Conservation (phyloP, 2,797 vertebrate species). For the Gephyroberyx darwinii region DNA sequence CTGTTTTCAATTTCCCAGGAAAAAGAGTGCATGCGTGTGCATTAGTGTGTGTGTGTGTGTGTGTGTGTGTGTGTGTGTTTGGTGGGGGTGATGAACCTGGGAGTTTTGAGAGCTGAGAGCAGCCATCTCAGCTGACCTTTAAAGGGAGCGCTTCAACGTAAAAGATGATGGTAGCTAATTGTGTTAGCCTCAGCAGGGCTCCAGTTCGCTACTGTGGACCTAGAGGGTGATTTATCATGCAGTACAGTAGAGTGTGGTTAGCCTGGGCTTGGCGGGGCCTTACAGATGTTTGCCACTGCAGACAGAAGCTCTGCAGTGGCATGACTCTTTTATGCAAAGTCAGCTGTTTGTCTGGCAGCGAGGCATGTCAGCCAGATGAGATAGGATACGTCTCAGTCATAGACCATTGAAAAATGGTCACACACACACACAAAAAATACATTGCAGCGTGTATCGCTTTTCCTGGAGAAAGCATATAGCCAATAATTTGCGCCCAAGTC, state of each 20-base stretch:
- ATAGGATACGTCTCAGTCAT: slow-evolving; percentile 46
- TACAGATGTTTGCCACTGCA: slow-evolving; percentile 51
- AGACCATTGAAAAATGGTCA: slow-evolving; percentile 28
- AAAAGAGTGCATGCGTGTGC: slow-evolving; percentile 34
- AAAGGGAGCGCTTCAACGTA: slow-evolving; percentile 41
- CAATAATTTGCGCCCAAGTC: slow-evolving; percentile 43
- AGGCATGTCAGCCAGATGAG: slow-evolving; percentile 36
- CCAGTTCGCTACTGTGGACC: slow-evolving; percentile 57
- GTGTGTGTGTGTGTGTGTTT: slow-evolving; percentile 33
- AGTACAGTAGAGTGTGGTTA: slow-evolving; percentile 28
- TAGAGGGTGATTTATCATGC: slow-evolving; percentile 47
- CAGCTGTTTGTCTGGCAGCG: slow-evolving; percentile 52
- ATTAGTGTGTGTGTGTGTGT: slow-evolving; percentile 6
- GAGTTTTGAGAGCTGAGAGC: slow-evolving; percentile 45
- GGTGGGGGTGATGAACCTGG: slow-evolving; percentile 57
- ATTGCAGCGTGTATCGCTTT: slow-evolving; percentile 35
- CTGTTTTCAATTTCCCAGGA: slow-evolving; percentile 83
- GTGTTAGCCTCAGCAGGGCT: slow-evolving; percentile 53
- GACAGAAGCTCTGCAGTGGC: slow-evolving; percentile 41
- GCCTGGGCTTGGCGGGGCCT: slow-evolving; percentile 11
- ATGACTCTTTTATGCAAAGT: slow-evolving; percentile 48
- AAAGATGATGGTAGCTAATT: slow-evolving; percentile 70
- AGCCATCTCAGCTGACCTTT: slow-evolving; percentile 65
- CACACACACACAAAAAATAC: slow-evolving; percentile 38
- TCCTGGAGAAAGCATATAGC: slow-evolving; percentile 50